A percentile compares a stretch with the other conserved stretches of the same genome.
phyloP scores from a whole-genome alignment of 2,888 invertebrate species.

The Halictus quadricinctus region DNA sequence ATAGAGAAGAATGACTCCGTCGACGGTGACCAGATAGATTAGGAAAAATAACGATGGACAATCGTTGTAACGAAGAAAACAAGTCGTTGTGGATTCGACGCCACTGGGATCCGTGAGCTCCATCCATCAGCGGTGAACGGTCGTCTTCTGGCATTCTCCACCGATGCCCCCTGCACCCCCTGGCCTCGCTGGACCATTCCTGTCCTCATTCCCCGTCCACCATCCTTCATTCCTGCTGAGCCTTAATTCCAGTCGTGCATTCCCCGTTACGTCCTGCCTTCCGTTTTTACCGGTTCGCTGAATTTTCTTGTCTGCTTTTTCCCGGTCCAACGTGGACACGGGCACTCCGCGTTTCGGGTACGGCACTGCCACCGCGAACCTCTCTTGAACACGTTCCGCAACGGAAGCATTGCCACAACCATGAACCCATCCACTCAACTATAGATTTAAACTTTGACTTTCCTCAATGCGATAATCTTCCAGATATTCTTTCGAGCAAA shows the following conservation, averaged over 20 bases:
- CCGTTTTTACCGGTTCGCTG: conserved; percentile 39
- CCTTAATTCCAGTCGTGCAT: conserved; percentile 74
- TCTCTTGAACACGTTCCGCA: not conserved
- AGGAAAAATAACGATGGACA: not conserved
- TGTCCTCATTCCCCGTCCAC: conserved; percentile 68
- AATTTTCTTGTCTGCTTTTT: conserved; percentile 47
- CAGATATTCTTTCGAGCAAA: too few species aligned
- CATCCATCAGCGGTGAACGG: conserved; percentile 75
- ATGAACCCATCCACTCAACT: not conserved
- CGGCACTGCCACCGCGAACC: conserved; percentile 24
- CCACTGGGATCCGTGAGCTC: conserved; percentile 67
- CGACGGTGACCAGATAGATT: not conserved
- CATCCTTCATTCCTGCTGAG: conserved; percentile 72
- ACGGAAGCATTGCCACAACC: not conserved
- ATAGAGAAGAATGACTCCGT: not conserved
- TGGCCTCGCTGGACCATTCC: conserved; percentile 65
- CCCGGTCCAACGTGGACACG: not conserved
- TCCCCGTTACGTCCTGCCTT: conserved; percentile 65
- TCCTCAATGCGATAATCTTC: not conserved
- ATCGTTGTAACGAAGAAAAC: not conserved
- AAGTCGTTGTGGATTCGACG: conserved; percentile 58
- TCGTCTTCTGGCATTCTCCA: conserved; percentile 71
- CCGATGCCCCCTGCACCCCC: conserved; percentile 53
- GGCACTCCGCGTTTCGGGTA: not conserved
- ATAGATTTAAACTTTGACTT: not conserved